phyloP scores from a whole-genome alignment of 2,888 invertebrate genomes.

The Phyllotreta cruciferae region DNA sequence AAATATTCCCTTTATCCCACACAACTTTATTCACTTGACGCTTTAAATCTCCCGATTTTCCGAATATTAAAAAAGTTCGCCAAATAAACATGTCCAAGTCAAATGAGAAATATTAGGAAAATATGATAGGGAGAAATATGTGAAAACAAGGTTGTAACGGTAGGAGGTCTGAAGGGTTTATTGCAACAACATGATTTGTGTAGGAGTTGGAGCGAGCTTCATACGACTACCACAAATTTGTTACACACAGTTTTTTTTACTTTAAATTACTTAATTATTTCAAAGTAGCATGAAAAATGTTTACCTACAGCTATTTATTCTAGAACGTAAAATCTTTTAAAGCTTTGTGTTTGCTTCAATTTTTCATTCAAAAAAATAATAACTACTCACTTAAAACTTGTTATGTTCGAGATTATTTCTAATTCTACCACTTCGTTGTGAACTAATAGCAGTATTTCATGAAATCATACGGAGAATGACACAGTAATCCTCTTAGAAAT shows the following conservation, averaged over 20 bases:
- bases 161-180: constrained; percentile 14
- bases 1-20: background rate
- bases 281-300: too few species aligned
- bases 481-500: constrained; percentile 12
- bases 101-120: constrained; percentile 14
- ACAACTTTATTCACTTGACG: constrained; percentile 5
- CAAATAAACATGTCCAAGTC: constrained; percentile 16
- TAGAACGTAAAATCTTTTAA: too few species aligned
- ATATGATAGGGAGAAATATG: constrained; percentile 11
- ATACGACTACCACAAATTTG: too few species aligned
- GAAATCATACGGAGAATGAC: constrained; percentile 8
- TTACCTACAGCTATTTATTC: too few species aligned
- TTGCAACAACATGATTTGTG: constrained; percentile 9
- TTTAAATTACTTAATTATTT: too few species aligned
- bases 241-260: too few species aligned
- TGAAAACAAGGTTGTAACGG: constrained; percentile 13
- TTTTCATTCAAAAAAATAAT: too few species aligned
- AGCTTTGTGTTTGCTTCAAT: too few species aligned
- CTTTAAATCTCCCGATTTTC: constrained; percentile 13
- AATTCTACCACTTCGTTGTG: constrained; percentile 1
- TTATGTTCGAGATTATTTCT: background rate
- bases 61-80: constrained; percentile 17
- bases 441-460: background rate
- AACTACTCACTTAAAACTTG: too few species aligned
- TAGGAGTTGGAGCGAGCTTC: background rate